Conservation (phyloP, 2,888 invertebrate genomes). For the Luffia ferchaultella region DNA sequence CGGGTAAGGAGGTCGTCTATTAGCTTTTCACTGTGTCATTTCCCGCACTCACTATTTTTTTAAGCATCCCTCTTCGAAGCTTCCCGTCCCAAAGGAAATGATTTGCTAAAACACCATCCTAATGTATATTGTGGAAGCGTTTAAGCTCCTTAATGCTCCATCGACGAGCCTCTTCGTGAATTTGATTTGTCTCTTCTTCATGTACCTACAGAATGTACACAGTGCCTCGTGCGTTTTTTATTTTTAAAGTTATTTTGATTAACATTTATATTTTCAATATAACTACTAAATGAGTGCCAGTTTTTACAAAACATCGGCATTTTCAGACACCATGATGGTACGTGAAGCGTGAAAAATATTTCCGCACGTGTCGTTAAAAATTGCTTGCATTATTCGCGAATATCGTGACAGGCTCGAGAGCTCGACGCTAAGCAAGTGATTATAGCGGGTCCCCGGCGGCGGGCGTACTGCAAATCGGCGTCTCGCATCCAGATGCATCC, state of each 20-base stretch:
- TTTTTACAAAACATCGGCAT: neutral
- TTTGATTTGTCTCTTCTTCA: constrained; percentile 46
- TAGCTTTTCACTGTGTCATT: constrained; percentile 53
- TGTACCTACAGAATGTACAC: neutral
- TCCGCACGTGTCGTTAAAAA: neutral
- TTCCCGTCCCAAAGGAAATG: constrained; percentile 43
- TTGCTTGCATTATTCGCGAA: neutral
- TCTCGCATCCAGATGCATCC: constrained; percentile 42
- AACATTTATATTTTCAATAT: neutral
- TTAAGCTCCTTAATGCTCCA: constrained; percentile 49
- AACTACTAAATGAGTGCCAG: neutral
- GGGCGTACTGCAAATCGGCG: constrained; percentile 16
- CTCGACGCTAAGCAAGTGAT: constrained; percentile 28
- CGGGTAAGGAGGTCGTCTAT: constrained; percentile 33
- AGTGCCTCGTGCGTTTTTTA: neutral
- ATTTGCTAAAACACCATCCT: constrained; percentile 61
- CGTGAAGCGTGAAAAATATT: neutral
- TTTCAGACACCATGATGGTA: neutral
- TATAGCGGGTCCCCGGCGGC: constrained; percentile 34
- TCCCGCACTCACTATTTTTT: constrained; percentile 54
- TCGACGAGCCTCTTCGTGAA: constrained; percentile 48
- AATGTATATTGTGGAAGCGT: constrained; percentile 56
- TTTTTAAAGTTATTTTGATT: neutral
- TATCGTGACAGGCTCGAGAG: neutral
- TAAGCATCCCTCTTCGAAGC: constrained; percentile 37